These are phyloP conservation scores for Casuarius casuarius DNA, from an alignment of 2,113 vertebrate genomes.

Conservation along the genomic window DNA sequence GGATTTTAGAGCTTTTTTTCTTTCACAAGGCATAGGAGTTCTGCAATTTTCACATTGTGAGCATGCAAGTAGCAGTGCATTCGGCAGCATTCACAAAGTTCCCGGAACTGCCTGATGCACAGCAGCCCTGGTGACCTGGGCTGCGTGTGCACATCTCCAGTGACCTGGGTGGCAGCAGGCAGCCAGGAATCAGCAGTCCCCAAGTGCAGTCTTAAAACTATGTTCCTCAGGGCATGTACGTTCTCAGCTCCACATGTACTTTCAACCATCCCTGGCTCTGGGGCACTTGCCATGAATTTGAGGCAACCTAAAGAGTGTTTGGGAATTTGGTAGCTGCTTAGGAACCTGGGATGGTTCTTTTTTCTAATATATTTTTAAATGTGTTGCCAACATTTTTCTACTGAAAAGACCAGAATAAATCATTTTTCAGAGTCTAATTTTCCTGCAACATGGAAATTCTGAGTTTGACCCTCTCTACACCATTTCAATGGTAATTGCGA, in stretches of 20 bases:
- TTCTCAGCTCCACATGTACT: not conserved
- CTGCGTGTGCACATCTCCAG: not conserved
- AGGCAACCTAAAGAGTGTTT: not conserved
- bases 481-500: not conserved
- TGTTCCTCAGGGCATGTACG: not conserved
- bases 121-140: not conserved
- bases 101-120: rapidly evolving
- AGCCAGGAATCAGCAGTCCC: not conserved
- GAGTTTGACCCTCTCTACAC: not conserved
- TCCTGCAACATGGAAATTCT: not conserved
- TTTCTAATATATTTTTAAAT: not conserved
- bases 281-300: not conserved
- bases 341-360: not conserved
- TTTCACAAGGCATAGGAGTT: not conserved
- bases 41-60: not conserved
- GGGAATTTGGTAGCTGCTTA: not conserved
- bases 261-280: not conserved
- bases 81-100: not conserved
- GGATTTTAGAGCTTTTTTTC: not conserved
- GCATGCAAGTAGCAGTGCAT: not conserved
- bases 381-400: rapidly evolving
- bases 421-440: not conserved
- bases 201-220: not conserved
- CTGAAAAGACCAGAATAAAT: not conserved
- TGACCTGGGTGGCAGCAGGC: rapidly evolving